Base-by-base conservation (phyloP, 2,888 invertebrate species). In the Tholera decimalis region DNA sequence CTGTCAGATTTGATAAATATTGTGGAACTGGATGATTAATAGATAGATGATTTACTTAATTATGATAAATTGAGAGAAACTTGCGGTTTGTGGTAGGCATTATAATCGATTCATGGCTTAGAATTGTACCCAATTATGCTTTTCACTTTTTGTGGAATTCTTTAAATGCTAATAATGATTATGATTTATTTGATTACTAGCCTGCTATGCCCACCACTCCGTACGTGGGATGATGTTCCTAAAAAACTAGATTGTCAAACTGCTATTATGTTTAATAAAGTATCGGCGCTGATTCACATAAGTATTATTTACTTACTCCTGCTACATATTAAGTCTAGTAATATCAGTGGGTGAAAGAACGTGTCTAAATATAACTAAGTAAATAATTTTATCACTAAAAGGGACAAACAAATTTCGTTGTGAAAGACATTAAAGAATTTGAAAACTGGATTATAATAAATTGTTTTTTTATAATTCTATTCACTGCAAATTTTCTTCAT, bases 1-100 rank as follows among this genome's bases (percentile, higher is more conserved):
- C 71, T 76, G 80, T 79, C 80, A 76, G 54, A 55, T 71, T 60
- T 62, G 80, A 77, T 77, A 75, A 79, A 76, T 79, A 63, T 71
- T 79, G 55, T 63, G 43, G 66, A 60, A 66, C 49, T 60, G 30
- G 51, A 59, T 70, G 77, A 76, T 60, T 46, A 63, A 66, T 71
- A 51, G 62, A 41, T 58, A 70, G 70, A 53, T 57, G 53, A 76
- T 77, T 62, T 62, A 60, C 53, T 70, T 76, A 76, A 79, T 77
- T 79, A 51, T 75, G 79, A 77, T 77, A 41, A 79, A 79, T 71
- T 18, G 70, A 55, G 26, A 9, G 55, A 28, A 24, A 3, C 33
- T 56, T 22, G 41, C 43, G 46, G 44, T 37, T 55, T 39, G 11
- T 59, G 50, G 44, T 39, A 47, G 51, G 62, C 55, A 77, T 50